phyloP scores from a whole-genome alignment of 1,140 invertebrate genomes.

The Neodiprion pinetum region DNA sequence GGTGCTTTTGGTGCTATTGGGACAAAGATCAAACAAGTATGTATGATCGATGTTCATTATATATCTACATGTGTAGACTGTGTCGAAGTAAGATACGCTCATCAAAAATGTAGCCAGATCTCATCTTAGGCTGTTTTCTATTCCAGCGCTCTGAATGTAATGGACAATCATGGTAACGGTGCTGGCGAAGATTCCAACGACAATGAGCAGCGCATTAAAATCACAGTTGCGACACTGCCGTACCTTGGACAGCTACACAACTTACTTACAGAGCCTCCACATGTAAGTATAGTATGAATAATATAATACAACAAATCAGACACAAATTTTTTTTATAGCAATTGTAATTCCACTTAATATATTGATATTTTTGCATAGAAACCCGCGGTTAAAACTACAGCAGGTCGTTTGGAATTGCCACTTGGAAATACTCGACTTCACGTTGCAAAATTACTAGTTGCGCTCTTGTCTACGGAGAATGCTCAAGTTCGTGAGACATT shows the following conservation, averaged over 20 bases:
- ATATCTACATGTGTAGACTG: slow-evolving; percentile 15
- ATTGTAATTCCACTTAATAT: slow-evolving; percentile 6
- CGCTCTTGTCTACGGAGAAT: slow-evolving; percentile 73
- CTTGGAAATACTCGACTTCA: slow-evolving; percentile 79
- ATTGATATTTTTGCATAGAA: slow-evolving; percentile 53
- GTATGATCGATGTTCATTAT: slow-evolving; percentile 24
- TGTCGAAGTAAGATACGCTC: not conserved
- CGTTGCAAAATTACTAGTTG: slow-evolving; percentile 75
- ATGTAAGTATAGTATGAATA: slow-evolving; percentile 61
- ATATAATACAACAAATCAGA: slow-evolving; percentile 8
- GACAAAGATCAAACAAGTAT: slow-evolving; percentile 62
- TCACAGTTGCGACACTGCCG: slow-evolving; percentile 69
- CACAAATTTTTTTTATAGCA: slow-evolving; percentile 39
- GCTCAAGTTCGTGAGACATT: slow-evolving; percentile 64
- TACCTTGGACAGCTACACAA: slow-evolving; percentile 76
- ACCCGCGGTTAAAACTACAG: slow-evolving; percentile 69
- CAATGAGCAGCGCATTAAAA: slow-evolving; percentile 47
- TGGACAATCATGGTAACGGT: slow-evolving; percentile 34
- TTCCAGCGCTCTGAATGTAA: slow-evolving; percentile 33
- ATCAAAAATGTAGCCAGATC: not conserved
- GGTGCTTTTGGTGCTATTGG: slow-evolving; percentile 77
- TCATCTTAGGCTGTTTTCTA: slow-evolving; percentile 11
- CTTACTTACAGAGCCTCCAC: slow-evolving; percentile 75
- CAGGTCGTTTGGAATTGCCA: slow-evolving; percentile 72
- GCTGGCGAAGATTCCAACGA: slow-evolving; percentile 44